phyloP scores from a whole-genome alignment of 37 sponge, comb jelly and placozoan species.

The Hexactinellida sp. region DNA sequence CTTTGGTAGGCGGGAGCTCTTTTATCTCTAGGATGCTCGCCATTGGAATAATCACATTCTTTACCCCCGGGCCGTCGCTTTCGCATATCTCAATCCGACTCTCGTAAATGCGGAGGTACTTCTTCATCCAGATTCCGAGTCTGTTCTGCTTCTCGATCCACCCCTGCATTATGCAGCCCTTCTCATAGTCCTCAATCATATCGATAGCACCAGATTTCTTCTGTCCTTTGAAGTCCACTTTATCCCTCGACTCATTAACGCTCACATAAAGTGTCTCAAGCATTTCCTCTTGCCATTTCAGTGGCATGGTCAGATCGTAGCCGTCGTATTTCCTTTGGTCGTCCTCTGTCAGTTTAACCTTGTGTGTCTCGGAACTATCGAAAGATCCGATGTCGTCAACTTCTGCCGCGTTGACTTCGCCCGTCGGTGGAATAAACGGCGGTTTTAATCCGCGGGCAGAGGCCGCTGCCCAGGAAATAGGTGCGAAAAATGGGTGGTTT shows the following conservation, averaged over 20 bases:
- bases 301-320: conserved; percentile 68
- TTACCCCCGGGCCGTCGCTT: neutral
- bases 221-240: neutral
- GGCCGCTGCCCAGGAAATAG: neutral
- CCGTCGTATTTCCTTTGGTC: conserved; percentile 66
- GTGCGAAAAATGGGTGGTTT: neutral
- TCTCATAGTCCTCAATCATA: conserved; percentile 17
- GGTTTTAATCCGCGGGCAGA: conserved; percentile 32
- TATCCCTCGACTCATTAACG: neutral
- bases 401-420: conserved; percentile 96
- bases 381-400: conserved; percentile 92
- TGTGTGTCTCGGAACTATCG: conserved; percentile 6
- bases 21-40: neutral
- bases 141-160: conserved; percentile 9
- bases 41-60: neutral
- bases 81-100: neutral
- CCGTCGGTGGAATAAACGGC: conserved; percentile 80
- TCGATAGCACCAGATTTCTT: neutral
- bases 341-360: conserved; percentile 51
- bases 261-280: conserved; percentile 25
- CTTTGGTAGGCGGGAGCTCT: neutral
- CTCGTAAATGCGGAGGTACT: neutral
- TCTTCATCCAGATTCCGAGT: neutral
- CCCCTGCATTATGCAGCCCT: conserved; percentile 13
- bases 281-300: conserved; percentile 90